Evolutionary conservation across 1,140 invertebrate species (phyloP).

Genomic region (Vanessa atalanta): DNA sequence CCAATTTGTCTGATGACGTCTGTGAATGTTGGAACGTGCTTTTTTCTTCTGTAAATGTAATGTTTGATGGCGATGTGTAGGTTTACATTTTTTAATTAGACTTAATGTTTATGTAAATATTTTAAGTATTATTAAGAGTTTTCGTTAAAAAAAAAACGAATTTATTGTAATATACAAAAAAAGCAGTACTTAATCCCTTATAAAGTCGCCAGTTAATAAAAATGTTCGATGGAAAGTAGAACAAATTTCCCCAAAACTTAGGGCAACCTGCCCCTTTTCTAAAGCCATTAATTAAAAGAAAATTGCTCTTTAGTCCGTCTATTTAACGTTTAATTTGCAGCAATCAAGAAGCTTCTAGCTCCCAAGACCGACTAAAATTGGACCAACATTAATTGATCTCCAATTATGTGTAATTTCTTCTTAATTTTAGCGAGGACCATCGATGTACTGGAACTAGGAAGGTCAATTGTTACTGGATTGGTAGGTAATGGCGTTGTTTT

Average conservation of each 20-base stretch:
- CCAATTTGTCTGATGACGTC: constrained; percentile 42
- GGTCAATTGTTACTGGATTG: constrained; percentile 54
- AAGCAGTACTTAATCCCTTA: neutral
- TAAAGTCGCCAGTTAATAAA: constrained; percentile 26
- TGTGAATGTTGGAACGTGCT: constrained; percentile 13
- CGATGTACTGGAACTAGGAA: constrained; percentile 36
- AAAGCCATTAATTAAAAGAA: constrained; percentile 49
- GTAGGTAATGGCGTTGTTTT: constrained; percentile 54
- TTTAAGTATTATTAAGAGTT: too few relatives aligned
- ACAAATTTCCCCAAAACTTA: constrained; percentile 24
- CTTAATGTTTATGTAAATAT: neutral
- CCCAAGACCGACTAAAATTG: constrained; percentile 9
- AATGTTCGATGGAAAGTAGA: constrained; percentile 18
- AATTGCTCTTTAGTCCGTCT: constrained; percentile 59
- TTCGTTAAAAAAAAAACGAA: too few relatives aligned
- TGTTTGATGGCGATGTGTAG: neutral
- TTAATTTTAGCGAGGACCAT: constrained; percentile 25
- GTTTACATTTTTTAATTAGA: neutral
- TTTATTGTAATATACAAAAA: too few relatives aligned
- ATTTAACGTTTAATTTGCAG: constrained; percentile 61
- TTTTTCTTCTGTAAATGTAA: constrained; percentile 12
- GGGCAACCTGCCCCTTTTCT: constrained; percentile 34
- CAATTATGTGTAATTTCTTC: constrained; percentile 37
- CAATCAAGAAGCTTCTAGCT: constrained; percentile 46
- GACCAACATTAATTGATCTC: constrained; percentile 51